phyloP scores from a whole-genome alignment of 2,113 vertebrate species.

The Clarias magur region DNA sequence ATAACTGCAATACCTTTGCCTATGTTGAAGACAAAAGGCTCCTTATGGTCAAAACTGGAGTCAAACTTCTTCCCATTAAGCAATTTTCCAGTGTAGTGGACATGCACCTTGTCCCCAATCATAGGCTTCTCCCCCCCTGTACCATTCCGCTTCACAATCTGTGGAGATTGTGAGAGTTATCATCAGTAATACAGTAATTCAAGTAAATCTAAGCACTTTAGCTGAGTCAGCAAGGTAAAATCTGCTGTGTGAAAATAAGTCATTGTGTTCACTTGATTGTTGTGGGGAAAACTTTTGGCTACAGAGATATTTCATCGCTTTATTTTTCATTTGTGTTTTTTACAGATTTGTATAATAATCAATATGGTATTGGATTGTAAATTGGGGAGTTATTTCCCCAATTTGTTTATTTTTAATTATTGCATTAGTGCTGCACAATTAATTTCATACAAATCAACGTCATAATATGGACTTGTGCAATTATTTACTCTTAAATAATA shows the following conservation, averaged over 20 bases:
- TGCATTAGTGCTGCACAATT: too few relatives aligned
- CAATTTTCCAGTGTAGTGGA: constrained; percentile 92
- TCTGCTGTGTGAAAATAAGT: not conserved
- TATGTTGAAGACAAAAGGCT: constrained; percentile 88
- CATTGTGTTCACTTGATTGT: not conserved
- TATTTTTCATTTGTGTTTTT: not conserved
- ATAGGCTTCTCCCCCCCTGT: constrained; percentile 82
- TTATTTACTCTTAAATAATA: too few relatives aligned
- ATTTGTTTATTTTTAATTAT: not conserved
- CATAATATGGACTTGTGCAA: too few relatives aligned
- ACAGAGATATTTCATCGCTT: not conserved
- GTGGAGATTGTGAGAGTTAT: constrained; percentile 26
- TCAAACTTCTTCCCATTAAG: constrained; percentile 91
- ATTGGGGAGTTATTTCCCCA: not conserved
- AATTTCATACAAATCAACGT: too few relatives aligned
- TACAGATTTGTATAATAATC: not conserved
- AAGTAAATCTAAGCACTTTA: not conserved
- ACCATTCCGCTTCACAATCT: constrained; percentile 84
- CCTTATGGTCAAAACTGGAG: constrained; percentile 86
- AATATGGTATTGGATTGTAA: not conserved
- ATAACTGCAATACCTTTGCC: constrained; percentile 80
- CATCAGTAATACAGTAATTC: not conserved
- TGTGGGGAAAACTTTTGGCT: not conserved
- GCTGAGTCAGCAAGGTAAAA: not conserved
- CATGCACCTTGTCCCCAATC: constrained; percentile 90